A percentile compares a stretch with the other conserved stretches of the same genome.
Evolutionary conservation across 2,797 vertebrate species (phyloP).

Genomic region (Somateria mollissima): DNA sequence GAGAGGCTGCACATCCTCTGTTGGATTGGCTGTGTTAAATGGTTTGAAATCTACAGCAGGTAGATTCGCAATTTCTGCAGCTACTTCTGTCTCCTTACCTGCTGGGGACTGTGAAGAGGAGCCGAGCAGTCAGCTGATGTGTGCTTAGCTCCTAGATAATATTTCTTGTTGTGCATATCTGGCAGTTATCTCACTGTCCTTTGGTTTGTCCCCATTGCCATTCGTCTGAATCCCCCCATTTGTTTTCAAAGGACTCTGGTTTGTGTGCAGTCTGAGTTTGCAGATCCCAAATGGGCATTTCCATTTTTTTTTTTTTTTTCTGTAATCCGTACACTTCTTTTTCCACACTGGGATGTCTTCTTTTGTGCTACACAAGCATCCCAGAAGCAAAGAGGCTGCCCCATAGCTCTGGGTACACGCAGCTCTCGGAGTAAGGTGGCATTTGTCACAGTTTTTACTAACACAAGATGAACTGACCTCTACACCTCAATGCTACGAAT

Average conservation of each 20-base stretch:
- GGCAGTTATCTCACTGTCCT: neutral
- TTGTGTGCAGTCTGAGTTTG: neutral
- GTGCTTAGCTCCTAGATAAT: neutral
- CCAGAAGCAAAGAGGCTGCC: neutral
- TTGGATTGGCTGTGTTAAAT: neutral
- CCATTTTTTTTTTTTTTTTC: neutral
- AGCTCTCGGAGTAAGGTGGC: neutral
- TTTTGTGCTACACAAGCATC: neutral
- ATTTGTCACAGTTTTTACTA: neutral
- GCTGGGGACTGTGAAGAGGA: neutral
- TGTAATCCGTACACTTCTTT: neutral
- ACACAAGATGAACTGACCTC: neutral
- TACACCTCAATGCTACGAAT: rapidly evolving
- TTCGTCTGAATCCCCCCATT: neutral
- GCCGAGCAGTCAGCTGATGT: neutral
- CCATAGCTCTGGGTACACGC: neutral
- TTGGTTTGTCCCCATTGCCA: neutral
- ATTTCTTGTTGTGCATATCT: neutral
- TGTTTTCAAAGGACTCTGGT: neutral
- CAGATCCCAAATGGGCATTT: neutral
- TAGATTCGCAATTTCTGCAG: neutral
- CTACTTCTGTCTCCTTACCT: neutral
- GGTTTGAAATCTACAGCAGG: neutral
- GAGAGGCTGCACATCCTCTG: neutral
- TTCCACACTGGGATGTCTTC: neutral